Evolutionary conservation across 2,113 vertebrate species (phyloP), one percentile per base, ranked within the genome.

Genomic region (Bungarus multicinctus): DNA sequence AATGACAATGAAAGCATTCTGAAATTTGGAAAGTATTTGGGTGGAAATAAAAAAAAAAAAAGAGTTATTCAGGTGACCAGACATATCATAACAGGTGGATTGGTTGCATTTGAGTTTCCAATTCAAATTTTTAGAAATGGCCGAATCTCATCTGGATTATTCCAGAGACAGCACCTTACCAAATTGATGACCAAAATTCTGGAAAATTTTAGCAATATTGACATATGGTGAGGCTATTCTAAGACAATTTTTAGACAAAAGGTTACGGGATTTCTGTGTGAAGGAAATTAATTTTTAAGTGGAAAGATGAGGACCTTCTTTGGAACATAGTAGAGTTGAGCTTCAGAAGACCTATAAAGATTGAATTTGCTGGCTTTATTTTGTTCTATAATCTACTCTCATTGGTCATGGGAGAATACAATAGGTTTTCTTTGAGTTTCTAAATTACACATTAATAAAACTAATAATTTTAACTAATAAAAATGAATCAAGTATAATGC

Each of bases 11-110:
- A 54, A 81, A 53, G 23, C 2, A 74, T 14, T 22, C 18, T 86
- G 88, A 89, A 90, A 94, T 69, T 94, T 25, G 90, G 93, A 94
- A 16, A 9, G 92, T 0, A 53, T 34, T 90, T 93, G 3, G 45
- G 74, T 93, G 16, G 8, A 93, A 96, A 94, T 39, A n/a, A n/a
- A n/a, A n/a, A n/a, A n/a, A 1, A 30, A 85, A 50, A 94, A 81
- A 94, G 93, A 96, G 95, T 4, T 27, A 22, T 93, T 85, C 88
- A 90, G 64, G 90, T 4, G 5, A 87, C 25, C 74, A 69, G 18
- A 20, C 90, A 91, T 14, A 5, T 22, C 87, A 55, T 30, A 39
- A 81, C 3, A 18, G 5, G 69, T 39, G 34, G 34, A n/a, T 39
- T 81, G 34, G 18, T 39, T 81, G 69, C 20, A 81, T 81, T 39